A percentile compares a stretch with the other conserved stretches of the same genome.
Evolutionary conservation across 2,888 invertebrate genomes (phyloP).

Genomic region (Hypomecis punctinalis): DNA sequence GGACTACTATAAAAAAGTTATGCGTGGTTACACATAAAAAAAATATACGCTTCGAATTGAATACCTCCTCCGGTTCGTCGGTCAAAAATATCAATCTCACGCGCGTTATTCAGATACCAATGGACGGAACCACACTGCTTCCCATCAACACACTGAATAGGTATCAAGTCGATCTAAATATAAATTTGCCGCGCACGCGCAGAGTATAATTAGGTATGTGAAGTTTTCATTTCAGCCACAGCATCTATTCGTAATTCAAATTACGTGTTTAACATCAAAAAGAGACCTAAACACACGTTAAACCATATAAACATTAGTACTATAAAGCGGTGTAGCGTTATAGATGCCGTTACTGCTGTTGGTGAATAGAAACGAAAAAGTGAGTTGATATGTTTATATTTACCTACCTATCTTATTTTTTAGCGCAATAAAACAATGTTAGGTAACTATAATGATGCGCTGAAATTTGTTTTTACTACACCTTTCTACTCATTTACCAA

Average conservation of each 20-base stretch:
- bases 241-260: conserved; percentile 5
- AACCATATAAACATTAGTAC: neutral
- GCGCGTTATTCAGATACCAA: too few species aligned
- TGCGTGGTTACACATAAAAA: too few species aligned
- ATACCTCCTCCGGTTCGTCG: too few species aligned
- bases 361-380: neutral
- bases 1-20: too few species aligned
- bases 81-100: too few species aligned
- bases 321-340: neutral
- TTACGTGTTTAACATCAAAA: conserved; percentile 5
- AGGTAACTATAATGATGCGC: too few species aligned
- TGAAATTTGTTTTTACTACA: too few species aligned
- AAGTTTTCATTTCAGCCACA: conserved; percentile 15
- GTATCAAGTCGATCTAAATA: conserved; percentile 27
- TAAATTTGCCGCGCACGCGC: conserved; percentile 32
- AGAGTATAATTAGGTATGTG: conserved; percentile 3
- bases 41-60: too few species aligned
- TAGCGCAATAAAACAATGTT: too few species aligned
- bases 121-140: neutral
- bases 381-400: neutral
- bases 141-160: conserved; percentile 1
- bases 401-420: too few species aligned
- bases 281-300: neutral
- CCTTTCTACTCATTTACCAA: too few species aligned
- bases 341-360: neutral